phyloP scores from a whole-genome alignment of 1,140 invertebrate species.

The Leptopilina boulardi region DNA sequence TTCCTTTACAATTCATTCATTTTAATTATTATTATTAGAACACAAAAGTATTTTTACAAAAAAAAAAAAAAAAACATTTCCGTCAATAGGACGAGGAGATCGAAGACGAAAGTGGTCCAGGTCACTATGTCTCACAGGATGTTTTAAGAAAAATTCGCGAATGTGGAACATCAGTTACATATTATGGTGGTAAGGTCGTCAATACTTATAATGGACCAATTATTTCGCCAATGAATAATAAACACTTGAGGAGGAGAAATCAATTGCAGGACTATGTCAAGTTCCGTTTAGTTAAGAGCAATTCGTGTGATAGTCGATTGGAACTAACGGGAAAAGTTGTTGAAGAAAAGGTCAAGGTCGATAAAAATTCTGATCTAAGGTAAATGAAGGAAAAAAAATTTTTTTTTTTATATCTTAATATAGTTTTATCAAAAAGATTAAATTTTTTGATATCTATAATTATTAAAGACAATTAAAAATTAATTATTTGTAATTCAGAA shows the following conservation, averaged over 20 bases:
- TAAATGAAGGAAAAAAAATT: background rate
- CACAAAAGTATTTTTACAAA: no score
- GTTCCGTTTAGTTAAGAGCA: slow-evolving; percentile 87
- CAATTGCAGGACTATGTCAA: slow-evolving; percentile 78
- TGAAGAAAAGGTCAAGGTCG: slow-evolving; percentile 53
- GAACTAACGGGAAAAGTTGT: slow-evolving; percentile 82
- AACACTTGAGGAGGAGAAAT: slow-evolving; percentile 80
- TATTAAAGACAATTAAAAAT: no score
- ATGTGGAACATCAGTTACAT: slow-evolving; percentile 89
- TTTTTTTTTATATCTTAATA: no score
- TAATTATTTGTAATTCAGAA: no score
- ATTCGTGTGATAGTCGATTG: slow-evolving; percentile 88
- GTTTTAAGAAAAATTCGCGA: slow-evolving; percentile 91
- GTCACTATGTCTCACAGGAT: slow-evolving; percentile 85
- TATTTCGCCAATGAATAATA: slow-evolving; percentile 78
- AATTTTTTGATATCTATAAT: no score
- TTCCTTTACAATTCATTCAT: no score
- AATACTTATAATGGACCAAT: slow-evolving; percentile 81
- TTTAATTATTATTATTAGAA: no score
- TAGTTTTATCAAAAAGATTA: no score
- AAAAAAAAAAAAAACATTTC: no score
- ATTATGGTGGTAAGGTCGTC: slow-evolving; percentile 89
- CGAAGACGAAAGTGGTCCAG: slow-evolving; percentile 57
- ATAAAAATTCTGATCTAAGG: slow-evolving; percentile 8
- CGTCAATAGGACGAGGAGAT: slow-evolving; percentile 57